These are phyloP conservation scores for Girardinus metallicus DNA, from an alignment of 2,797 vertebrate genomes.

Conservation along the genomic window DNA sequence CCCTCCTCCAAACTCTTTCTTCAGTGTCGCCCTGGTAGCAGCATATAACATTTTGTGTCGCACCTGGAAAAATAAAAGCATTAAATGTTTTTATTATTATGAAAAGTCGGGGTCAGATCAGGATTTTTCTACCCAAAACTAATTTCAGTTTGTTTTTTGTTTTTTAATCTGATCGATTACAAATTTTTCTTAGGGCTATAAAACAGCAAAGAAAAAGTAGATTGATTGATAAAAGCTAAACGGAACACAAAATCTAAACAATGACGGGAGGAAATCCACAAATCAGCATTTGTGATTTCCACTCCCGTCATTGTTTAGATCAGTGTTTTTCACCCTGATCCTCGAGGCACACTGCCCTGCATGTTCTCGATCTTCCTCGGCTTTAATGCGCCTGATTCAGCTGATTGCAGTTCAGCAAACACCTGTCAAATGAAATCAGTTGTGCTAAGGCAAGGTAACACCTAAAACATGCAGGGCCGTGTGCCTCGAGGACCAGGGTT, in stretches of 20 bases:
- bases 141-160: not conserved
- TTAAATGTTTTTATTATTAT: not conserved
- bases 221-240: not conserved
- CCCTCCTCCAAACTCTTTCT: slow-evolving; percentile 97
- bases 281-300: not conserved
- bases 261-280: too few relatives aligned
- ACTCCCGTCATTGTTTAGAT: not conserved
- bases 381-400: too few relatives aligned
- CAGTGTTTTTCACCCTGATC: too few relatives aligned
- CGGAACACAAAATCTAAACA: too few relatives aligned
- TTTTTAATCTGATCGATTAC: not conserved
- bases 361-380: too few relatives aligned
- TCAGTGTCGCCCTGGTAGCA: slow-evolving; percentile 94
- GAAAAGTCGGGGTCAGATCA: not conserved
- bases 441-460: too few relatives aligned
- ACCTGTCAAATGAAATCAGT: too few relatives aligned
- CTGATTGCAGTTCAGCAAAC: too few relatives aligned
- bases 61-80: slow-evolving; percentile 80
- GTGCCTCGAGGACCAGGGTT: too few relatives aligned
- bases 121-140: not conserved
- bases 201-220: not conserved
- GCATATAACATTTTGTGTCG: slow-evolving; percentile 98
- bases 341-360: too few relatives aligned
- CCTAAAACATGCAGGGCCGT: too few relatives aligned
- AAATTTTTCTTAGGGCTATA: not conserved